A percentile compares a stretch with the other conserved stretches of the same genome.
phyloP scores from a whole-genome alignment of 2,888 invertebrate species.

The Sepiola atlantica region DNA sequence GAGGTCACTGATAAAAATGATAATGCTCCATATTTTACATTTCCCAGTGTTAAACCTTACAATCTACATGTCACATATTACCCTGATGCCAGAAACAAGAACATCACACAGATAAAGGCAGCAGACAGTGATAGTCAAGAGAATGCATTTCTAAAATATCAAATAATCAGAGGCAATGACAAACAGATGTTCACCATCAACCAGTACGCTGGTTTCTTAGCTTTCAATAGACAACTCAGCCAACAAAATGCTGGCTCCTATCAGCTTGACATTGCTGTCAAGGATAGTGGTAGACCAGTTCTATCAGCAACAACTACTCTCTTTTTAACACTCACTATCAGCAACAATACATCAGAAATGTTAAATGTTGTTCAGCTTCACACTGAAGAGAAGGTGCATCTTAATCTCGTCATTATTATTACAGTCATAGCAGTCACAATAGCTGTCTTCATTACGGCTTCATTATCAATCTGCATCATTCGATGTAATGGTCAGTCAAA shows the following conservation, averaged over 20 bases:
- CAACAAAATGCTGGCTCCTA: constrained; percentile 16
- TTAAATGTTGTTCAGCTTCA: not conserved
- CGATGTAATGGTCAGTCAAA: not conserved
- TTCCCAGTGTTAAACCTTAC: no score
- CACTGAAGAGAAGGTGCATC: not conserved
- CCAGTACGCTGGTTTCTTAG: constrained; percentile 32
- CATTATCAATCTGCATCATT: not conserved
- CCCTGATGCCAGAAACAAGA: not conserved
- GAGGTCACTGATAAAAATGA: no score
- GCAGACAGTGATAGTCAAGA: not conserved
- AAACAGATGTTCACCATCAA: constrained; percentile 15
- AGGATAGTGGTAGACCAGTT: not conserved
- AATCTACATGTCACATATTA: no score
- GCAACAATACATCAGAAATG: not conserved
- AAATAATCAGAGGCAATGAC: constrained; percentile 13
- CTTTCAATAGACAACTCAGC: not conserved
- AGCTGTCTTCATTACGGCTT: constrained; percentile 1
- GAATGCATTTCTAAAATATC: constrained; percentile 13
- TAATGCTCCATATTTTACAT: no score
- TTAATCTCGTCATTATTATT: constrained; percentile 32
- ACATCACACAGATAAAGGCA: not conserved
- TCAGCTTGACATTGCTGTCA: not conserved
- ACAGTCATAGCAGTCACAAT: not conserved
- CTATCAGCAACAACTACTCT: constrained; percentile 32
- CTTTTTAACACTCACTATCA: not conserved